Evolutionary conservation across 1,140 invertebrate genomes (phyloP).

Genomic region (Halyomorpha halys): DNA sequence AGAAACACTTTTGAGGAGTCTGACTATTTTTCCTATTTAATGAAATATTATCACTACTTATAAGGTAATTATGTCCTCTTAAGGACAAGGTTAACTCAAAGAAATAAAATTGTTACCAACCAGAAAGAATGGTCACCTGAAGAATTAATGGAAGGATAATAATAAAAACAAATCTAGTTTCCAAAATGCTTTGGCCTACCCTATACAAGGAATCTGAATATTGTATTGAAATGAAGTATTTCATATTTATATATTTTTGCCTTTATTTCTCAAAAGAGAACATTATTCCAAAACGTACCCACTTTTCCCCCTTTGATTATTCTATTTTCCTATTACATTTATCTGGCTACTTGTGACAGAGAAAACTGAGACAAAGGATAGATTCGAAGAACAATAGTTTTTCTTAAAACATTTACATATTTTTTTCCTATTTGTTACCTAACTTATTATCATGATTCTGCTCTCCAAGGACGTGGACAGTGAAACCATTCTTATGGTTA

Average conservation of each 20-base stretch:
- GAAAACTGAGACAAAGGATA: background rate
- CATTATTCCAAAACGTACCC: slow-evolving; percentile 16
- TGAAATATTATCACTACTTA: too few relatives aligned
- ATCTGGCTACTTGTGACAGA: background rate
- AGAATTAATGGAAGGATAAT: too few relatives aligned
- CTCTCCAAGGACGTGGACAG: slow-evolving; percentile 2
- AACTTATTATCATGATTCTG: slow-evolving; percentile 13
- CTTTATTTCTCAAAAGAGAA: slow-evolving; percentile 11
- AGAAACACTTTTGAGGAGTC: too few relatives aligned
- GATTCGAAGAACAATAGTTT: too few relatives aligned
- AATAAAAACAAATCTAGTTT: too few relatives aligned
- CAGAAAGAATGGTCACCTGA: too few relatives aligned
- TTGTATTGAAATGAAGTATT: slow-evolving; percentile 18
- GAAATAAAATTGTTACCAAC: too few relatives aligned
- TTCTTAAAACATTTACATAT: slow-evolving; percentile 2
- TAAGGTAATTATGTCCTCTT: too few relatives aligned
- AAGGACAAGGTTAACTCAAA: too few relatives aligned
- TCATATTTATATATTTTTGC: background rate
- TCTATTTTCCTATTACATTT: slow-evolving; percentile 3
- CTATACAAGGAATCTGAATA: slow-evolving; percentile 6
- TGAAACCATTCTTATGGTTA: background rate
- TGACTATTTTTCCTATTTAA: too few relatives aligned
- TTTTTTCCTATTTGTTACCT: slow-evolving; percentile 2
- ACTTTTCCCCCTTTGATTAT: slow-evolving; percentile 7
- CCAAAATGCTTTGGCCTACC: background rate